A percentile compares a stretch with the other conserved stretches of the same genome.
Evolutionary conservation across 2,113 vertebrate species (phyloP).

Genomic region (Stictonetta naevosa): DNA sequence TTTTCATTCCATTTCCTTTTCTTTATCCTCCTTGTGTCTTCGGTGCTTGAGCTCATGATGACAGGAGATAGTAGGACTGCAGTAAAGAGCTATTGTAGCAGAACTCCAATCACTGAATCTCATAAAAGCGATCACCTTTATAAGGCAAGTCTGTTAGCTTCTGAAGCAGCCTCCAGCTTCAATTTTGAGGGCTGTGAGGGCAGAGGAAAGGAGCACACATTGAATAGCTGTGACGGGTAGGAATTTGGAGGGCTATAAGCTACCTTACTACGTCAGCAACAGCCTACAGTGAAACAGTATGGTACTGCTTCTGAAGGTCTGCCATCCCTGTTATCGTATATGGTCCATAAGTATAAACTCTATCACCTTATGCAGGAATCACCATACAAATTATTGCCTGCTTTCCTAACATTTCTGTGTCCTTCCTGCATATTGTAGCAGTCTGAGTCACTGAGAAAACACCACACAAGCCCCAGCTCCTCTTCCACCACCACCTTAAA

Average conservation of each 20-base stretch:
- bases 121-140: neutral
- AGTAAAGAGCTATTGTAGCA: constrained; percentile 6
- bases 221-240: neutral
- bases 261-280: neutral
- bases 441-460: neutral
- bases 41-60: neutral
- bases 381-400: neutral
- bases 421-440: neutral
- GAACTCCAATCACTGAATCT: neutral
- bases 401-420: neutral
- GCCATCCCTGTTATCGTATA: neutral
- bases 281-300: neutral
- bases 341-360: neutral
- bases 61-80: neutral
- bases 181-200: neutral
- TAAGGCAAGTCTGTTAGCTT: neutral
- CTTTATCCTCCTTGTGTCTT: constrained; percentile 4
- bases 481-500: neutral
- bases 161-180: neutral
- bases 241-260: neutral
- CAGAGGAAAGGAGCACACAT: neutral
- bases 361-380: neutral
- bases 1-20: constrained; percentile 6
- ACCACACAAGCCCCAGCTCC: neutral
- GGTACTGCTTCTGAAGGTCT: neutral